Base-by-base conservation (phyloP, 2,797 vertebrate species). In the Chloroceryle inda region DNA sequence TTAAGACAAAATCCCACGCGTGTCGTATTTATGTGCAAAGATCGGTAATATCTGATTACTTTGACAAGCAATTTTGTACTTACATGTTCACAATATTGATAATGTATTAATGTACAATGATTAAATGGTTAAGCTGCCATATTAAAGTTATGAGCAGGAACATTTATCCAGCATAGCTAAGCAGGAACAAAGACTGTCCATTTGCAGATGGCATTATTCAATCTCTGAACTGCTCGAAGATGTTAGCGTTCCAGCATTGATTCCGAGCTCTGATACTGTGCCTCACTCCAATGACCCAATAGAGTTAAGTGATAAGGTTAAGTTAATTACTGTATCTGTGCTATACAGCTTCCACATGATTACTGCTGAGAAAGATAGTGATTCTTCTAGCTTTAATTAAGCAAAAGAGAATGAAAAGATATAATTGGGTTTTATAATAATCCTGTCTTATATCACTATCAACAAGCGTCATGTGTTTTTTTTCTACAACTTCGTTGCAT, bases 281-380 rank as follows among this genome's bases (percentile, higher is more conserved):
- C 98, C 94, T 98, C 98, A 98, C 98, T 97, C 97, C 97, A 98
- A 96, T 98, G 98, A 98, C 98, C 98, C 99, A 98, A 98, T 98
- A 98, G 98, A 98, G 98, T 98, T 98, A 98, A 98, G 98, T 98
- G 99, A 99, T 99, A 99, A 98, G 99, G 99, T 98, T 99, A 99
- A 99, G 99, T 99, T 99, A 99, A 99, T 99, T 99, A 98, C 97
- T 96, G 97, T 94, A 98, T 98, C 98, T 98, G 98, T 98, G 99
- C 99, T 98, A 97, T 98, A 98, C 98, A 98, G 99, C 98, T 98
- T 98, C 98, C 98, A 97, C 96, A 98, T 98, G 98, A 98, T 99
- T 98, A 98, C 98, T 98, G 98, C 98, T 55, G 98, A 98, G 98
- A 98, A 99, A 98, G 98, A 98, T 98, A 96, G 96, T 92, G 98